Percentiles rank a stretch among this genome's conserved stretches.
These are phyloP conservation scores for Prosopocoilus inquinatus DNA, from an alignment of 2,888 invertebrate species.

Conservation along the genomic window DNA sequence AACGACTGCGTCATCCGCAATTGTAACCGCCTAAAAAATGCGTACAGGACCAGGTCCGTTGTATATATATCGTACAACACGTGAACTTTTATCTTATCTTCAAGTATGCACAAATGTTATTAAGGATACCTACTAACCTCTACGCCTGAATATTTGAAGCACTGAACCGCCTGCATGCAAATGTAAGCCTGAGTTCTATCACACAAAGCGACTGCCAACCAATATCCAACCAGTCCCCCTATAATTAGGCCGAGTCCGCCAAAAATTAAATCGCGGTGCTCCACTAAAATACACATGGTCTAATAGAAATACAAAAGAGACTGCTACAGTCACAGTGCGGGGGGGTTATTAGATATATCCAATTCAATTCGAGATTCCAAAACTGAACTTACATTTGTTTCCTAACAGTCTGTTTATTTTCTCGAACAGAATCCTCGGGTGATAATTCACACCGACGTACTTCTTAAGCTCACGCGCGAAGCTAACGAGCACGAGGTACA, in stretches of 20 bases:
- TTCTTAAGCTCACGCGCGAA: constrained; percentile 33
- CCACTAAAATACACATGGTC: constrained; percentile 40
- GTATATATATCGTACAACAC: background rate
- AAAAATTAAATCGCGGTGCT: constrained; percentile 49
- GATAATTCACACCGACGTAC: constrained; percentile 28
- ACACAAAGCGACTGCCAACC: constrained; percentile 43
- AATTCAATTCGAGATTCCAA: background rate
- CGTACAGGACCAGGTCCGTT: background rate
- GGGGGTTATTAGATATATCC: background rate
- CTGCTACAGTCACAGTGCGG: background rate
- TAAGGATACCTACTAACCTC: constrained; percentile 50
- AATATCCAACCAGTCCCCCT: constrained; percentile 50
- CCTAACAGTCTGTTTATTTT: constrained; percentile 35
- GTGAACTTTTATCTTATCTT: background rate
- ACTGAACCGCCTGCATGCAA: constrained; percentile 53
- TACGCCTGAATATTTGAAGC: constrained; percentile 50
- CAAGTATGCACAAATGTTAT: too few relatives aligned
- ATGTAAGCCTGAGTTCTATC: constrained; percentile 41
- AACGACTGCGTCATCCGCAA: constrained; percentile 56
- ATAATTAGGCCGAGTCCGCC: constrained; percentile 49
- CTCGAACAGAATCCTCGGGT: constrained; percentile 15
- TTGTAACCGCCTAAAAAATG: constrained; percentile 39
- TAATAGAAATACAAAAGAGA: background rate
- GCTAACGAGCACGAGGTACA: constrained; percentile 29
- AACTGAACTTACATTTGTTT: constrained; percentile 40